These are phyloP conservation scores for Drosophila cognata DNA, from an alignment of 2,888 invertebrate genomes.

Conservation along the genomic window DNA sequence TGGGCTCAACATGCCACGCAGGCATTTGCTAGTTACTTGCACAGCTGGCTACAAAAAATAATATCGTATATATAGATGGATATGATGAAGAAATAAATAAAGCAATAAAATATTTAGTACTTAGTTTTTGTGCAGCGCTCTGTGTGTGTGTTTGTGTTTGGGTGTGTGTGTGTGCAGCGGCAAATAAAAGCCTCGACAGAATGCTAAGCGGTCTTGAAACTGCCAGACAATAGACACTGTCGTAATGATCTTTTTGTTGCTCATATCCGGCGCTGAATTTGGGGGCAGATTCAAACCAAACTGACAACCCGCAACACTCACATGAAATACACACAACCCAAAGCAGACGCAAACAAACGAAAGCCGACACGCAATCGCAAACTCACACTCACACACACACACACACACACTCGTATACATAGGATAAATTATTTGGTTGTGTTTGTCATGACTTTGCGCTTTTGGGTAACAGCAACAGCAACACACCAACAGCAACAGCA, in stretches of 20 bases:
- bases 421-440: slow-evolving; percentile 16
- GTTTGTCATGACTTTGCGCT: slow-evolving; percentile 73
- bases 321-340: slow-evolving; percentile 10
- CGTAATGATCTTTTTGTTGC: slow-evolving; percentile 71
- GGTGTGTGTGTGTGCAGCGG: slow-evolving; percentile 6
- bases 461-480: slow-evolving; percentile 33
- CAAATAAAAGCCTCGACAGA: slow-evolving; percentile 59
- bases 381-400: slow-evolving; percentile 8
- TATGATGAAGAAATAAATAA: slow-evolving; percentile 17
- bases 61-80: neutral
- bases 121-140: slow-evolving; percentile 55
- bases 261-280: slow-evolving; percentile 28
- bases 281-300: neutral
- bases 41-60: neutral
- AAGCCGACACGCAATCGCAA: slow-evolving; percentile 12
- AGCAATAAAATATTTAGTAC: slow-evolving; percentile 74
- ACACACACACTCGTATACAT: slow-evolving; percentile 8
- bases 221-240: slow-evolving; percentile 65
- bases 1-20: slow-evolving; percentile 22
- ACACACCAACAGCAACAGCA: slow-evolving; percentile 2
- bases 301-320: slow-evolving; percentile 33
- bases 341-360: slow-evolving; percentile 31
- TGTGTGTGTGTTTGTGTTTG: slow-evolving; percentile 7
- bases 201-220: slow-evolving; percentile 71
- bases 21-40: slow-evolving; percentile 42